Conservation (phyloP, 2,113 vertebrate species). For the Ameiurus melas region DNA sequence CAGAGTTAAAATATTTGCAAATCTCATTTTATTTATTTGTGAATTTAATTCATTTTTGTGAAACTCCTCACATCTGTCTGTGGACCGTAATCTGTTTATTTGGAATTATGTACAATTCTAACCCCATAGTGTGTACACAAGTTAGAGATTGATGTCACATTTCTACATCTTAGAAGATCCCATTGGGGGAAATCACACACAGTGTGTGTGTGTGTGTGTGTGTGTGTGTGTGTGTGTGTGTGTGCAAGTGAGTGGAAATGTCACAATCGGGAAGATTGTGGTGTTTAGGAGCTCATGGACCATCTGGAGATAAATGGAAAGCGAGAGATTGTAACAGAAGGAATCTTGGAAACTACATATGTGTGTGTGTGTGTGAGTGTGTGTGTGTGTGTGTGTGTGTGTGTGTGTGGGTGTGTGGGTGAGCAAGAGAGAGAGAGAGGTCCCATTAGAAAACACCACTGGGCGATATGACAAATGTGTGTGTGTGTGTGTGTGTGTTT, state of each 20-base stretch:
- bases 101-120: too few species aligned
- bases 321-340: background rate
- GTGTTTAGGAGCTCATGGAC: conserved; percentile 14
- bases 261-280: background rate
- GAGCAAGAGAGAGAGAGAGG: background rate
- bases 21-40: too few species aligned
- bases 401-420: background rate
- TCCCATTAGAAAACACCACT: background rate
- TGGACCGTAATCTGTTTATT: too few species aligned
- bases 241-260: background rate
- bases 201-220: background rate
- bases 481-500: background rate
- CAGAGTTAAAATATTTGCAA: too few species aligned
- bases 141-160: background rate
- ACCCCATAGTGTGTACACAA: background rate
- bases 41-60: too few species aligned
- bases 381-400: conserved; percentile 25
- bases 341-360: background rate
- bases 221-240: background rate
- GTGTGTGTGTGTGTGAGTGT: conserved; percentile 1
- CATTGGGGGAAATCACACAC: background rate
- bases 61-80: too few species aligned
- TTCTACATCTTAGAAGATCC: background rate
- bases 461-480: background rate
- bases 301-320: conserved; percentile 4